Conservation (phyloP, 92 coral and sea anemone species). For the Palythoa heliodiscus region DNA sequence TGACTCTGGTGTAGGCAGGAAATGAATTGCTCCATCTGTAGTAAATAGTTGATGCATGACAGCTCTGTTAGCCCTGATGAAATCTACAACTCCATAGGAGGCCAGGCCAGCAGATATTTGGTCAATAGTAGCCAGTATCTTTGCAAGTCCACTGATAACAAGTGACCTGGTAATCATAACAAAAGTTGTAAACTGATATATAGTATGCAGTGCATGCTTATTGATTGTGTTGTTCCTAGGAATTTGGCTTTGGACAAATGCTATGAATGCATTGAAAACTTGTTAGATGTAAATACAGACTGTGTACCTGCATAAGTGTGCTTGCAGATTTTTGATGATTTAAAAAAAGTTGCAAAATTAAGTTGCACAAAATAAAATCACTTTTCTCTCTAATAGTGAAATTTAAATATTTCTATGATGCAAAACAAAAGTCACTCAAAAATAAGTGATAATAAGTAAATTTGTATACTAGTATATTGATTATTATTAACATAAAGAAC, state of each 20-base stretch:
- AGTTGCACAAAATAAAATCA: constrained; percentile 22
- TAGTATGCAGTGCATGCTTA: constrained; percentile 15
- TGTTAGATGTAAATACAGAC: constrained; percentile 19
- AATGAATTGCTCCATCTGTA: constrained; percentile 60
- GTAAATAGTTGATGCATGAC: constrained; percentile 65
- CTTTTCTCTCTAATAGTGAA: constrained; percentile 14
- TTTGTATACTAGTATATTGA: constrained; percentile 11
- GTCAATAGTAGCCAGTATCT: constrained; percentile 50
- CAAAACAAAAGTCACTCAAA: constrained; percentile 14
- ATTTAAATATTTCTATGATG: constrained; percentile 19
- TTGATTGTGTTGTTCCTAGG: constrained; percentile 16
- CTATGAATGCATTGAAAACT: constrained; percentile 21
- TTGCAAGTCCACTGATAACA: constrained; percentile 38
- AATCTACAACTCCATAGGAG: constrained; percentile 30
- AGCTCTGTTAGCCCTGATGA: constrained; percentile 47
- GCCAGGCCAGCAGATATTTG: constrained; percentile 45
- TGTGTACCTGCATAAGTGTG: constrained; percentile 9
- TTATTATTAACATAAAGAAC: constrained; percentile 20
- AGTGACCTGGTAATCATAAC: constrained; percentile 36
- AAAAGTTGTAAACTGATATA: constrained; percentile 10
- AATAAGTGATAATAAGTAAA: constrained; percentile 20
- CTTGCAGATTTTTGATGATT: constrained; percentile 20
- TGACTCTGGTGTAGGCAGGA: constrained; percentile 57
- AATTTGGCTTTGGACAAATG: constrained; percentile 18
- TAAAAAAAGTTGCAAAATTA: constrained; percentile 15